Base-by-base conservation (phyloP, 2,888 invertebrate genomes). In the Galerucella nymphaeae region DNA sequence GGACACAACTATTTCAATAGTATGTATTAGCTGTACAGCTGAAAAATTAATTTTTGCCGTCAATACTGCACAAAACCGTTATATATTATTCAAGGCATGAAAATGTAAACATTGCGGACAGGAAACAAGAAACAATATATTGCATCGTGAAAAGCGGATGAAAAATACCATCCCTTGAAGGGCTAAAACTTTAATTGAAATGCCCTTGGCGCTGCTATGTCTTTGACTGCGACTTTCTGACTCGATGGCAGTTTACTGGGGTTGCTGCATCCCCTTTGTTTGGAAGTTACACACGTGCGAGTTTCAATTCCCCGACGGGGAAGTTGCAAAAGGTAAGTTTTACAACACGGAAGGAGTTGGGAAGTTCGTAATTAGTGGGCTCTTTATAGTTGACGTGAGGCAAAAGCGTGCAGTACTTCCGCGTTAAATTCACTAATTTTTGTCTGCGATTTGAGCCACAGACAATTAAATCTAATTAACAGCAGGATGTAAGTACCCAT, bases 181-280 rank as follows among this genome's bases (percentile, higher is more conserved):
- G 73, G 71, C 79, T 79, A 79, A 80, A 82, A 83, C 80, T 83
- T 83, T 83, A 83, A 83, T 83, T 83, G 83, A 83, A 84, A 83
- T 83, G 83, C 83, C 80, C 80, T 75, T 74, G 81, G 83, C 82
- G 78, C 80, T 71, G 77, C 79, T 73, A 79, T 79, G 81, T 81
- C 82, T 84, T 84, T 84, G 82, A 83, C 79, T 81, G 50, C 65
- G 71, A 71, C 74, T 72, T 71, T 71, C 67, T 55, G 68, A 63
- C 66, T 70, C 61, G 57, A 71, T 66, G 61, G 66, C 62, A 73
- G 66, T 71, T 68, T 50, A 55, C 64, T 38, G 68, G 71, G 74
- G 68, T 55, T 55, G 73, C 64, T 69, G 73, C 72, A 71, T 72
- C 75, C 75, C 75, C 65, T 65, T 68, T 71, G 70, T 70, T 70